These are phyloP conservation scores for Idaea biselata DNA, from an alignment of 2,888 invertebrate species.

Conservation along the genomic window DNA sequence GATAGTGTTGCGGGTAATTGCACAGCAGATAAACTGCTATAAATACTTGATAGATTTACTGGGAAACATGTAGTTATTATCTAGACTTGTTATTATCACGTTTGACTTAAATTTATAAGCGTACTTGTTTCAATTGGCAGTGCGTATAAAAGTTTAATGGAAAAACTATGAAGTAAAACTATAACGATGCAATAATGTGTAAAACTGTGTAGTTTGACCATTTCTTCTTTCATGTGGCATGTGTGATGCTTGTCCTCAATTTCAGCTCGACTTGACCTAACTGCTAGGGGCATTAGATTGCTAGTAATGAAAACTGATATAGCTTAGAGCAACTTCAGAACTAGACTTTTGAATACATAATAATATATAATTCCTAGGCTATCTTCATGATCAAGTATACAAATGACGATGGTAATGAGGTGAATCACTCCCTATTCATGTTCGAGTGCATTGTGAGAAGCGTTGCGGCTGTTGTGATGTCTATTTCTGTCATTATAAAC, in stretches of 20 bases:
- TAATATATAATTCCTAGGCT: not conserved
- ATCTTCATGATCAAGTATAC: not conserved
- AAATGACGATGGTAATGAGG: not conserved
- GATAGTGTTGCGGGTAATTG: not conserved
- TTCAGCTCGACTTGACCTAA: too few relatives aligned
- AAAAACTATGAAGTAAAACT: not conserved
- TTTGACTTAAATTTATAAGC: not conserved
- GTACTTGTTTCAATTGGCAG: not conserved
- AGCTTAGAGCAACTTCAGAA: not conserved
- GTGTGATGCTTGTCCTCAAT: too few relatives aligned
- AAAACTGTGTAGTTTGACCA: too few relatives aligned
- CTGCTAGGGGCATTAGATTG: too few relatives aligned
- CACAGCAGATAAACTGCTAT: not conserved
- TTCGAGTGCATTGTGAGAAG: not conserved
- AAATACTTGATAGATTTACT: not conserved
- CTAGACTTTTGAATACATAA: not conserved
- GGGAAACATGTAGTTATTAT: not conserved
- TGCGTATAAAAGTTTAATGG: not conserved
- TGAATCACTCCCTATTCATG: not conserved
- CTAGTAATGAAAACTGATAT: too few relatives aligned
- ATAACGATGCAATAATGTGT: too few relatives aligned
- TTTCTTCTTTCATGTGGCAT: too few relatives aligned
- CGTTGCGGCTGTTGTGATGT: not conserved
- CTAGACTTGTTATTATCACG: not conserved
- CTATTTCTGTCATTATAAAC: not conserved